These are phyloP conservation scores for Aphelinus certus DNA, from an alignment of 1,140 invertebrate genomes.

Conservation along the genomic window DNA sequence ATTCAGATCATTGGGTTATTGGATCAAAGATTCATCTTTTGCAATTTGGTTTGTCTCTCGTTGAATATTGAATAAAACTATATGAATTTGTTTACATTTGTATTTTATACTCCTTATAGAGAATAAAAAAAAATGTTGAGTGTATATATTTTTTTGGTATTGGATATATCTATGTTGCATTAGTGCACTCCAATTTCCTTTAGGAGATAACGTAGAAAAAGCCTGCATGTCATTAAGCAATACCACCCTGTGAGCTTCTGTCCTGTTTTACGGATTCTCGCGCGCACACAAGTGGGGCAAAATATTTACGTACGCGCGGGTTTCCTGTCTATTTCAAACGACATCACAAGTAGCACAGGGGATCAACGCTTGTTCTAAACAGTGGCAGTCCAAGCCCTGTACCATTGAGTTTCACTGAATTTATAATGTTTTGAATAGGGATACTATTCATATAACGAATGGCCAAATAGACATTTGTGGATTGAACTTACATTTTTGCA, in stretches of 20 bases:
- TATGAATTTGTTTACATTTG: too few species aligned
- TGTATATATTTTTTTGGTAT: too few species aligned
- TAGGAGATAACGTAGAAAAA: constrained; percentile 17
- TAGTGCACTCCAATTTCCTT: too few species aligned
- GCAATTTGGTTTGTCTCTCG: background rate
- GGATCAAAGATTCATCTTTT: background rate
- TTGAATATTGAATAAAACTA: constrained; percentile 8
- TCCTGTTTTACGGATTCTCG: constrained; percentile 50
- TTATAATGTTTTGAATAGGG: too few species aligned
- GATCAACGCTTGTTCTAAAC: constrained; percentile 58
- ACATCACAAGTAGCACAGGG: constrained; percentile 61
- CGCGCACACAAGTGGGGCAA: constrained; percentile 54
- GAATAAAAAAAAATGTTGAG: too few species aligned
- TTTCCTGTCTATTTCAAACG: constrained; percentile 64
- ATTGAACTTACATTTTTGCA: too few species aligned
- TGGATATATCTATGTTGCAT: too few species aligned
- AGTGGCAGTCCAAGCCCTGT: constrained; percentile 38
- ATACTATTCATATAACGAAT: too few species aligned
- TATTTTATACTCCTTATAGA: too few species aligned
- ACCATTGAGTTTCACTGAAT: too few species aligned
- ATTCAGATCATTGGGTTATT: too few species aligned
- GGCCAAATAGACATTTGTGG: too few species aligned
- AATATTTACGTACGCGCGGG: constrained; percentile 60
- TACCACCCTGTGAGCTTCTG: constrained; percentile 54
- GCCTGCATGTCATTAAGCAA: constrained; percentile 55